phyloP scores from a whole-genome alignment of 2,113 vertebrate species.

The Excalfactoria chinensis region DNA sequence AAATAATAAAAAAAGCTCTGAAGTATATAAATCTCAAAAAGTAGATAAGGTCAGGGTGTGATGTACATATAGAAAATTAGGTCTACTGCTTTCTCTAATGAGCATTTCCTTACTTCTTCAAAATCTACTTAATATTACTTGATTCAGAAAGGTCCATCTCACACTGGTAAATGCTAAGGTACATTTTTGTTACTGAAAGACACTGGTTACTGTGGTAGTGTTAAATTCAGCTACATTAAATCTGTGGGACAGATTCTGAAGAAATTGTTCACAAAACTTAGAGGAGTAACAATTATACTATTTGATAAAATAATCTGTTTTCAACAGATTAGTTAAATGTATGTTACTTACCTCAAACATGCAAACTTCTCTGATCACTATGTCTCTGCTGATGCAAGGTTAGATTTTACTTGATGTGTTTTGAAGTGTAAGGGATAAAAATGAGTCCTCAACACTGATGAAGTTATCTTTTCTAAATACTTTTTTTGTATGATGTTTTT shows the following conservation, averaged over 20 bases:
- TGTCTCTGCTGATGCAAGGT: not conserved
- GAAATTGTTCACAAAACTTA: not conserved
- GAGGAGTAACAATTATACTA: not conserved
- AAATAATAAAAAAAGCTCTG: not conserved
- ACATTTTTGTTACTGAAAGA: not conserved
- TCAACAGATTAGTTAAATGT: not conserved
- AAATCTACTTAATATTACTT: not conserved
- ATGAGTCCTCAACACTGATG: not conserved
- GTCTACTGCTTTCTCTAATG: not conserved
- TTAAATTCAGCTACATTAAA: not conserved
- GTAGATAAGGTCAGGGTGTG: not conserved
- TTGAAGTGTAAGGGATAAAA: not conserved
- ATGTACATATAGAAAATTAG: not conserved
- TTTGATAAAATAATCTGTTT: not conserved
- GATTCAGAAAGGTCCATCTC: not conserved
- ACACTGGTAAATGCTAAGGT: not conserved
- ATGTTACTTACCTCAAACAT: not conserved
- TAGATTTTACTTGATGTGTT: not conserved
- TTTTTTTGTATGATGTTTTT: not conserved
- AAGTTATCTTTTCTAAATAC: not conserved
- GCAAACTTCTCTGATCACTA: not conserved
- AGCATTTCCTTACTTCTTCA: not conserved
- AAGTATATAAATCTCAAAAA: not conserved
- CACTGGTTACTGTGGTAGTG: rapidly evolving
- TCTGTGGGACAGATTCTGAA: not conserved